Evolutionary conservation across 2,113 vertebrate species (phyloP).

Genomic region (Festucalex cinctus): DNA sequence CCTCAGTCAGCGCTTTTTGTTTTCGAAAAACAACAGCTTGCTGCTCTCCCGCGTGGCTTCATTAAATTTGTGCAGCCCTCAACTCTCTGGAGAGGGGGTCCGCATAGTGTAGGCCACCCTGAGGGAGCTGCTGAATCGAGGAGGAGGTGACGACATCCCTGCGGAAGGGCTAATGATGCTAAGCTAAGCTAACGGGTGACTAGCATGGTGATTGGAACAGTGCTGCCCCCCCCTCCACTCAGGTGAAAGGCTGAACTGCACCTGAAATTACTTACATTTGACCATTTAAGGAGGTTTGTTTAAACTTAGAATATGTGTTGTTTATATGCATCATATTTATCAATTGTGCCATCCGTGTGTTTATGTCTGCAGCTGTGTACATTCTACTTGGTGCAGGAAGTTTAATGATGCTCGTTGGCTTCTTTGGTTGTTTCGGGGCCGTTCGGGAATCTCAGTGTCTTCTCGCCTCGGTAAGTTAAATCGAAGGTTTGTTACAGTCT

Average conservation of each 20-base stretch:
- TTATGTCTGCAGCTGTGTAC: constrained; percentile 79
- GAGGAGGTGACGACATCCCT: constrained; percentile 41
- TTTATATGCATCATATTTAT: not conserved
- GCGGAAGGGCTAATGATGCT: constrained; percentile 3
- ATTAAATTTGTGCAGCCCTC: constrained; percentile 64
- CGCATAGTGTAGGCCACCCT: no score
- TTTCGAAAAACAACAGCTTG: constrained; percentile 71
- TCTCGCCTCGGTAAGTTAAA: constrained; percentile 84
- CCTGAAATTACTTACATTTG: not conserved
- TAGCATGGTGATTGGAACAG: not conserved
- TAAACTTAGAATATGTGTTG: no score
- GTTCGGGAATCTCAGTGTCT: constrained; percentile 92
- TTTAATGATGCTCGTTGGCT: constrained; percentile 89
- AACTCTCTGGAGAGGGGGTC: constrained; percentile 32
- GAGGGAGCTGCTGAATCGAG: constrained; percentile 26
- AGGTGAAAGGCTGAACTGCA: constrained; percentile 43
- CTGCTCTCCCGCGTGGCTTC: constrained; percentile 64
- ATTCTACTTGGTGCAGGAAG: constrained; percentile 87
- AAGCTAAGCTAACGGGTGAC: not conserved
- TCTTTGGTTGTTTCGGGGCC: constrained; percentile 94
- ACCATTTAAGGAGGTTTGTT: not conserved
- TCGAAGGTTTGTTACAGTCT: not conserved
- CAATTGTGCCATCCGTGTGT: not conserved
- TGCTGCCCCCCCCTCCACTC: constrained; percentile 40
- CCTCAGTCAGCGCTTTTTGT: constrained; percentile 29